These are phyloP conservation scores for Crypturellus tataupa DNA, from an alignment of 2,797 vertebrate genomes.

Conservation along the genomic window DNA sequence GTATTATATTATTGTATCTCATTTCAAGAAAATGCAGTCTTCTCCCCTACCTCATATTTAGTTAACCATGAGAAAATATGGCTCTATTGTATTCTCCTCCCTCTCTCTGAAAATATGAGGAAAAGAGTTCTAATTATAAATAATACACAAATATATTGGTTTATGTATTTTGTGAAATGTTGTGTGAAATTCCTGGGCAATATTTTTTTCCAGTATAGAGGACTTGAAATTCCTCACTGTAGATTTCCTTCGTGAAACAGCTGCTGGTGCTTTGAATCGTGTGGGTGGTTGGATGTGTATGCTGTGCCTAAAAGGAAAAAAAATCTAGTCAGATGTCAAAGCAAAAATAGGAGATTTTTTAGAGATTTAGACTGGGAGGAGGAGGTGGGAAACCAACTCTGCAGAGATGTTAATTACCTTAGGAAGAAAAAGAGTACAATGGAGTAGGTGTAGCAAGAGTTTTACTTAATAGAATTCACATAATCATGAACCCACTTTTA, in stretches of 20 bases:
- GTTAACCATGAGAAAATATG: neutral
- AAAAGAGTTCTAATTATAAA: neutral
- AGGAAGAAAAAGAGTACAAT: constrained; percentile 53
- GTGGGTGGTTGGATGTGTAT: constrained; percentile 71
- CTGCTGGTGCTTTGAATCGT: constrained; percentile 46
- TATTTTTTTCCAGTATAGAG: constrained; percentile 18
- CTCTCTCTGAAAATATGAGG: neutral
- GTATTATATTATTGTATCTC: neutral
- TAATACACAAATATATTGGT: neutral
- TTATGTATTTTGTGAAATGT: constrained; percentile 4
- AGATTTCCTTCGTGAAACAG: constrained; percentile 62
- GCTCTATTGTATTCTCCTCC: neutral
- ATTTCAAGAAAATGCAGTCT: neutral
- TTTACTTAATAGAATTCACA: constrained; percentile 66
- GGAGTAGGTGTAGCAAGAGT: constrained; percentile 66
- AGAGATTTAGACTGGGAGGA: constrained; percentile 63
- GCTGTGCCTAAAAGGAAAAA: constrained; percentile 64
- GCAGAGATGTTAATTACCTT: constrained; percentile 68
- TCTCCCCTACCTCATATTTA: neutral
- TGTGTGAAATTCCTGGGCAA: constrained; percentile 56
- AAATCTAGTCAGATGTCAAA: constrained; percentile 71
- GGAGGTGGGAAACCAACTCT: constrained; percentile 54
- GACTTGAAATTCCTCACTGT: constrained; percentile 24
- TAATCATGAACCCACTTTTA: constrained; percentile 19
- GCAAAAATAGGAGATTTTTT: constrained; percentile 72